Percentiles rank a stretch among this genome's conserved stretches.
Evolutionary conservation across 2,888 invertebrate species (phyloP).

Genomic region (Drosophila quinaria): DNA sequence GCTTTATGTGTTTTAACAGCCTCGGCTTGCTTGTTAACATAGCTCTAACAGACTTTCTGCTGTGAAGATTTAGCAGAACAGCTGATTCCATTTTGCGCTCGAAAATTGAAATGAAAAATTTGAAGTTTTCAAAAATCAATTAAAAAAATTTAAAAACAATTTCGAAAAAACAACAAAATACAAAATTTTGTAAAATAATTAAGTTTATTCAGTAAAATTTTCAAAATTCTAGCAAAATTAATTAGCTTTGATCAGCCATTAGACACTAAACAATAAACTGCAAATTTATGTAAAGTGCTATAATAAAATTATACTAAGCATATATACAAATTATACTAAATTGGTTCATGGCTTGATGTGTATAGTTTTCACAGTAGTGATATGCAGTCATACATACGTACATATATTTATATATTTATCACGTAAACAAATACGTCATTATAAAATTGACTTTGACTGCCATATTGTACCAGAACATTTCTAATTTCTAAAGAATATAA

Average conservation of each 20-base stretch:
- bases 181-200: too few species aligned
- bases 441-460: background rate
- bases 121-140: too few species aligned
- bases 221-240: too few species aligned
- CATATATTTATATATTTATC: background rate
- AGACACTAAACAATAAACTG: constrained; percentile 5
- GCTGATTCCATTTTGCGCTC: too few species aligned
- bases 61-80: too few species aligned
- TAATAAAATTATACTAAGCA: constrained; percentile 2
- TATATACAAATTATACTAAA: constrained; percentile 1
- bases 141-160: too few species aligned
- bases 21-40: too few species aligned
- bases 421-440: background rate
- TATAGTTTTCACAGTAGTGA: background rate
- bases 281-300: constrained; percentile 6
- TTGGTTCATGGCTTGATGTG: background rate
- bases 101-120: too few species aligned
- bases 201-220: too few species aligned
- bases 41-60: too few species aligned
- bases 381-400: background rate
- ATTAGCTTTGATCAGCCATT: background rate
- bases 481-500: constrained; percentile 70
- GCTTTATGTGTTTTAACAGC: too few species aligned
- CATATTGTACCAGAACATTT: constrained; percentile 14
- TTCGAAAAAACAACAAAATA: too few species aligned